phyloP scores from a whole-genome alignment of 2,888 invertebrate species.

The Torymus tubicola region DNA sequence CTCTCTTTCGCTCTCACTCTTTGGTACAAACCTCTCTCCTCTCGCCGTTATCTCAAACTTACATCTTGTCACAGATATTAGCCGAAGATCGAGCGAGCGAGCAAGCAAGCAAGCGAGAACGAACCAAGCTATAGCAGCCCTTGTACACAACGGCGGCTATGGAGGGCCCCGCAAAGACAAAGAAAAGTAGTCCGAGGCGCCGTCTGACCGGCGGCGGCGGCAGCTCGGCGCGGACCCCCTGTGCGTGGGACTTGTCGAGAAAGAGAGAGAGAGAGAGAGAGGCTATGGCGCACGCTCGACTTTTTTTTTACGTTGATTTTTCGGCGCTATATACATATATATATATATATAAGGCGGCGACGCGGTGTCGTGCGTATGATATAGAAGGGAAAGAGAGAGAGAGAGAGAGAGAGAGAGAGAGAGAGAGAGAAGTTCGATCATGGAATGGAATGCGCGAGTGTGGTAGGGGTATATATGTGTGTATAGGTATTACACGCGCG shows the following conservation, averaged over 20 bases:
- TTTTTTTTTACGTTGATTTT: constrained; percentile 30
- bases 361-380: constrained; percentile 47
- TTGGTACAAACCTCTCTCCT: not conserved
- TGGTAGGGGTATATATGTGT: no score
- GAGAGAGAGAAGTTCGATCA: not conserved
- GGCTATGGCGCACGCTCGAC: constrained; percentile 40
- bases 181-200: constrained; percentile 68
- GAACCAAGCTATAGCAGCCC: not conserved
- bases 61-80: constrained; percentile 54
- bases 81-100: not conserved
- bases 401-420: not conserved
- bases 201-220: constrained; percentile 60
- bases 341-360: constrained; percentile 12
- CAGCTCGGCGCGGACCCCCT: constrained; percentile 61
- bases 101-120: not conserved
- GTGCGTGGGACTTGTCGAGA: constrained; percentile 60
- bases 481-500: no score
- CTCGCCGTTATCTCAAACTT: constrained; percentile 11
- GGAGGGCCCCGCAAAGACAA: constrained; percentile 65
- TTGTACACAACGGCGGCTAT: constrained; percentile 49
- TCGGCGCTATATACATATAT: not conserved
- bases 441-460: not conserved
- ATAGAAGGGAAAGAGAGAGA: not conserved
- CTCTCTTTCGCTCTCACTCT: no score
- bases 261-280: constrained; percentile 9